Base-by-base conservation (phyloP, 2,888 invertebrate genomes). In the Meiosimyza platycephala region DNA sequence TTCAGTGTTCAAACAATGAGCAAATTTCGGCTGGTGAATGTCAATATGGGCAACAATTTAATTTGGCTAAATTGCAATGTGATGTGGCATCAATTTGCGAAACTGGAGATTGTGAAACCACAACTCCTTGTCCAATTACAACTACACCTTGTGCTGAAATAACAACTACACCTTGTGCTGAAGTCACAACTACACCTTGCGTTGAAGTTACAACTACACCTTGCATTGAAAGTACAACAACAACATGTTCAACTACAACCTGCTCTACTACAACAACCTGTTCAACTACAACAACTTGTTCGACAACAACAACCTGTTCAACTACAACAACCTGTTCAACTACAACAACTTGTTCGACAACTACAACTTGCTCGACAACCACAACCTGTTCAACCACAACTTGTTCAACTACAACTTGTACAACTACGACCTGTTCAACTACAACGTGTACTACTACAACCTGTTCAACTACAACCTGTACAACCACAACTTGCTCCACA, bases 31-130 rank as follows among this genome's bases (percentile, higher is more conserved):
- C 47, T 40, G 67, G 55, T 40, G 57, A 67, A 67, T 67, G 67
- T 48, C 11, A 4, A 3, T 15, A 67, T 6, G 67, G 67, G 1
- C 18, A 67, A 55, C 16, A 67, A 22, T 67, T 18, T 57, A 67
- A 67, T 47, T 22, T 67, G 57, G 67, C 67, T 11, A 55, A 67
- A 57, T 63, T 79, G 18, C 79, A 75, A 28, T 81, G 81, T 68
- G 80, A 81, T 33, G 68, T 75, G 65, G 75, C 79, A 1, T 48
- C 54, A 6, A 13, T 6, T 7, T 51, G 63, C 55, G 15, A 7
- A 18, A 1, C 18, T 13, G 62, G 47, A 40, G 18, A 59, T 13
- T 22, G 63, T 15, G 28, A n/a, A 6, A 28, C 40, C 3, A 55
- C n/a, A 54, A 33, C 59, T 28, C 7, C 33, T 12, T 67, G 54